phyloP scores from a whole-genome alignment of 1,140 invertebrate species.

The Zelostemma sp. region DNA sequence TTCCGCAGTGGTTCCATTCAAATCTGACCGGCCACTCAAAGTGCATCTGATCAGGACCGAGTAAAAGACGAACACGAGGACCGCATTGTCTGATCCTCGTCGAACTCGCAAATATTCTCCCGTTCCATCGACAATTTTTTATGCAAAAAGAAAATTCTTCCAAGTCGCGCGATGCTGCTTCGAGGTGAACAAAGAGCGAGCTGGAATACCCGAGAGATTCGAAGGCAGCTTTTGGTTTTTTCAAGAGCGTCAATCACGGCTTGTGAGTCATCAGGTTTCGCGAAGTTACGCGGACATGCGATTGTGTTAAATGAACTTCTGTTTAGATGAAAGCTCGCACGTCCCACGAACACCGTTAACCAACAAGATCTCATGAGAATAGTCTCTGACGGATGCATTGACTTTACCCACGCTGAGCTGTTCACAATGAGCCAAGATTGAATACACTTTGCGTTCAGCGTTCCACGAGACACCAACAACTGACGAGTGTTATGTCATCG shows the following conservation, averaged over 20 bases:
- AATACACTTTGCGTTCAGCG: too few species aligned
- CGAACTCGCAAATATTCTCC: slow-evolving; percentile 18
- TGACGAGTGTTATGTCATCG: too few species aligned
- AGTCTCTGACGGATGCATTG: slow-evolving; percentile 55
- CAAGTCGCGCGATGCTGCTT: too few species aligned
- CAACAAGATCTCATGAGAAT: slow-evolving; percentile 44
- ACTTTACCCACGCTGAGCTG: slow-evolving; percentile 34
- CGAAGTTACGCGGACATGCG: slow-evolving; percentile 23
- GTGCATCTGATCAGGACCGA: slow-evolving; percentile 29
- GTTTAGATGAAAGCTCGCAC: slow-evolving; percentile 1
- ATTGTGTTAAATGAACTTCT: slow-evolving; percentile 29
- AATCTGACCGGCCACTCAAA: slow-evolving; percentile 43
- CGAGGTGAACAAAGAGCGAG: slow-evolving; percentile 14
- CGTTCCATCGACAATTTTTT: too few species aligned
- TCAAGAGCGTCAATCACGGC: slow-evolving; percentile 35
- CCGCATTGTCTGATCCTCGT: slow-evolving; percentile 33
- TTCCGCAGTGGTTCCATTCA: slow-evolving; percentile 58
- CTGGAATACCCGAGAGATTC: slow-evolving; percentile 18
- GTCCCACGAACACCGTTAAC: neutral
- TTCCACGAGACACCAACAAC: too few species aligned
- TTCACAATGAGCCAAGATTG: too few species aligned
- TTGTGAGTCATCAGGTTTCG: slow-evolving; percentile 40
- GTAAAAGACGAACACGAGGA: slow-evolving; percentile 45
- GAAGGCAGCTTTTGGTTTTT: slow-evolving; percentile 36
- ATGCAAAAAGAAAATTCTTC: too few species aligned